Base-by-base conservation (phyloP, 2,113 vertebrate genomes). In the Geococcyx californianus region DNA sequence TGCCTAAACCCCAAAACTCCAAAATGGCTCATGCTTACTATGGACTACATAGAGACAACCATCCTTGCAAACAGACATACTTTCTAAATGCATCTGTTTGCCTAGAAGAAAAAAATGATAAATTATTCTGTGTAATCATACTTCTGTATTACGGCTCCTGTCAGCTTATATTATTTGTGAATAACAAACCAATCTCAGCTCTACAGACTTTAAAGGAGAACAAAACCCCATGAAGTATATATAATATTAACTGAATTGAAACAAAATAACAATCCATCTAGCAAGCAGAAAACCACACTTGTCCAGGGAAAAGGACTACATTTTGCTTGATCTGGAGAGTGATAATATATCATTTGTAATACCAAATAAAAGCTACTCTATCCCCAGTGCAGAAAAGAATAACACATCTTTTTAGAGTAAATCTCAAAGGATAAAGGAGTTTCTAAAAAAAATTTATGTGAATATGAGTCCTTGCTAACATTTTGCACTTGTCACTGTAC, bases 101-200 rank as follows among this genome's bases (percentile, higher is more conserved):
- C 79, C 87, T 63, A 81, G 68, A 94, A 97, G 64, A 93, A 95
- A 96, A 82, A 89, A 67, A 29, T 0, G 13, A 95, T 90, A 14
- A 96, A 93, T 94, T 95, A 95, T 94, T 94, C 92, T 78, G 51
- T 95, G 59, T 80, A 91, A 94, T 92, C 87, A 78, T 47, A 83
- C 29, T 74, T 38, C 68, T 9, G 8, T 74, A 64, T 77, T 83
- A 94, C 1, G 3, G 33, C 51, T 96, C 33, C 47, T 90, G 75
- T 81, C 91, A 92, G 47, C 19, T 94, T 63, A 34, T 80, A 59
- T 91, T 93, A 58, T 49, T 74, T 23, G 24, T 2, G 3, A 95
- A 51, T 67, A 83, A 91, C 52, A 91, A 93, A 80, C 70, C 42
- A 85, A 90, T 93, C 29, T 90, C 72, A 91, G n/a, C 62, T 20